A percentile compares a stretch with the other conserved stretches of the same genome.
These are phyloP conservation scores for Allygus modestus DNA, from an alignment of 2,888 invertebrate species.

Conservation along the genomic window DNA sequence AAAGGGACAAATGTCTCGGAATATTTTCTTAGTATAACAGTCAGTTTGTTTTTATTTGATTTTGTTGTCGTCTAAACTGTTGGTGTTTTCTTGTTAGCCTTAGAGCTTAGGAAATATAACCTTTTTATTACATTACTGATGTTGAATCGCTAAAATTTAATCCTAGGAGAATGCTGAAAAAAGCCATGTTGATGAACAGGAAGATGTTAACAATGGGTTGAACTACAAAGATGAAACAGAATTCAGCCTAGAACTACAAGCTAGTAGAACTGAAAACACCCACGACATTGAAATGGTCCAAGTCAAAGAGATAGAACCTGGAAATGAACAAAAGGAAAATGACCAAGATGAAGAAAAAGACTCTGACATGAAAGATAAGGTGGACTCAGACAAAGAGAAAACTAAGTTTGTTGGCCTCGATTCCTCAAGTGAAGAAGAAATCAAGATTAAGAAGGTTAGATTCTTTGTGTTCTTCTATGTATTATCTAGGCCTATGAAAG, in stretches of 20 bases:
- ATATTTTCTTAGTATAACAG: no score
- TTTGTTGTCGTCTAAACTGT: no score
- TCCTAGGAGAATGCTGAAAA: no score
- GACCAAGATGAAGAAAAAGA: neutral
- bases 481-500: no score
- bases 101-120: no score
- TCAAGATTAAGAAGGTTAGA: neutral
- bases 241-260: neutral
- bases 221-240: neutral
- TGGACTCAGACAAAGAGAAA: neutral
- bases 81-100: no score
- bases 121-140: no score
- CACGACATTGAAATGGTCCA: neutral
- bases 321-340: neutral
- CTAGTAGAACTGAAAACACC: conserved; percentile 3
- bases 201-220: no score
- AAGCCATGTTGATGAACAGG: no score
- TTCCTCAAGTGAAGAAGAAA: conserved; percentile 34
- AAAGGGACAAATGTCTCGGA: no score
- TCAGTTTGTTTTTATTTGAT: no score
- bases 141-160: no score
- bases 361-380: neutral
- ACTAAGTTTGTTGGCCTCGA: conserved; percentile 3
- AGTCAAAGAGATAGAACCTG: neutral
- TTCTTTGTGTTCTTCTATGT: neutral